Base-by-base conservation (phyloP, 2,888 invertebrate genomes). In the Zhuqinia jingwanae region DNA sequence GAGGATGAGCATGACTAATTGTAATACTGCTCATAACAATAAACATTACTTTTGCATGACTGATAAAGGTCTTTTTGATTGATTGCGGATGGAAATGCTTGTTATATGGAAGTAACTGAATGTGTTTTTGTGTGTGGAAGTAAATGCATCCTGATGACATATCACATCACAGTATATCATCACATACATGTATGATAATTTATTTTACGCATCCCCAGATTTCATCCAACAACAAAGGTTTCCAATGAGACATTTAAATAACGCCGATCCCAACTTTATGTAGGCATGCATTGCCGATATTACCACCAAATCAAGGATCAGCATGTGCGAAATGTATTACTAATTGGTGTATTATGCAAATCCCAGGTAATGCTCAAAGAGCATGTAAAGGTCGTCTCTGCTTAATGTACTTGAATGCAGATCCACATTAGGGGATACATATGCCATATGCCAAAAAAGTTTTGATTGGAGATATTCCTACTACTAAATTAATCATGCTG, bases 381-480 rank as follows among this genome's bases (percentile, higher is more conserved):
- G 5, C 47, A 36, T 77, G 42, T n/a, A 75, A 83, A 75, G 83
- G 83, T 76, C 83, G 65, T 13, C 22, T 83, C 83, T 83, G 83
- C 6, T 53, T 22, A 50, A 25, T 65, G 83, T 75, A 53, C 83
- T 83, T 83, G 83, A 53, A 58, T 3, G 25, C 45, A 75, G 70
- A 42, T 45, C 17, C 47, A 42, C 11, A 27, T 63, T 30, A 56
- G 27, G 30, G n/a, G n/a, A n/a, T n/a, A n/a, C n/a, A 10, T 53
- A 8, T 53, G 1, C 20, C 6, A n/a, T n/a, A n/a, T n/a, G n/a
- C n/a, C n/a, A n/a, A n/a, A n/a, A n/a, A n/a, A n/a, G n/a, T n/a
- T n/a, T n/a, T n/a, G n/a, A n/a, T n/a, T n/a, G n/a, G n/a, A n/a
- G n/a, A n/a, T n/a, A n/a, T n/a, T n/a, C n/a, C n/a, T n/a, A n/a